These are phyloP conservation scores for Nestor notabilis DNA, from an alignment of 2,113 vertebrate genomes.

Conservation along the genomic window DNA sequence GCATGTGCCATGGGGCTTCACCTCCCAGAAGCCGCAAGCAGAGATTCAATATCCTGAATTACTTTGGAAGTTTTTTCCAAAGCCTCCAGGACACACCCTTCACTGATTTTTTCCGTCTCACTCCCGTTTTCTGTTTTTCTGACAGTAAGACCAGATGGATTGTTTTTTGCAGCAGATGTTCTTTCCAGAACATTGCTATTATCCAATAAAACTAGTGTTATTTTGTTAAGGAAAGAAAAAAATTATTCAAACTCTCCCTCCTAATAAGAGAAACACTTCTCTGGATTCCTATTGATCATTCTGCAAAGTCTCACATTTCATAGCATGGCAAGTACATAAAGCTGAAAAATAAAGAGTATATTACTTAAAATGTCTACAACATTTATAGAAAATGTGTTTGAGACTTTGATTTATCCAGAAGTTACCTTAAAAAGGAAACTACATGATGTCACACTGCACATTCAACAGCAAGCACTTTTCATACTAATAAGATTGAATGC, in stretches of 20 bases:
- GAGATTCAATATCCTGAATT: conserved; percentile 77
- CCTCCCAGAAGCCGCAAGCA: conserved; percentile 63
- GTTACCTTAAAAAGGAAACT: neutral
- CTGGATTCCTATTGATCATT: neutral
- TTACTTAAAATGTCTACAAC: neutral
- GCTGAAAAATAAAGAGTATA: neutral
- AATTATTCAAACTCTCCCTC: neutral
- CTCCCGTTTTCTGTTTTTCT: neutral
- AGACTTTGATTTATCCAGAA: neutral
- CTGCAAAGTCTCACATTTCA: neutral
- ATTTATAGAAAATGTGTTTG: neutral
- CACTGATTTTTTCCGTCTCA: neutral
- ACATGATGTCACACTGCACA: neutral
- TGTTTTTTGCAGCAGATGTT: neutral
- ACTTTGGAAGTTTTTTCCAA: conserved; percentile 74
- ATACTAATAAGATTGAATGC: neutral
- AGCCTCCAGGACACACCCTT: conserved; percentile 40
- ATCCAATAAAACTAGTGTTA: conserved; percentile 70
- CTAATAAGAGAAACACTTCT: neutral
- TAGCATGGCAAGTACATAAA: neutral
- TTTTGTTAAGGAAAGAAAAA: conserved; percentile 60
- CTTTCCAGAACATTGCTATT: conserved; percentile 53
- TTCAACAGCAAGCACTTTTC: neutral
- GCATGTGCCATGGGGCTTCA: neutral
- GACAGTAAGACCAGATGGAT: neutral